These are phyloP conservation scores for Lerista edwardsae DNA, from an alignment of 2,797 vertebrate genomes.

Conservation along the genomic window DNA sequence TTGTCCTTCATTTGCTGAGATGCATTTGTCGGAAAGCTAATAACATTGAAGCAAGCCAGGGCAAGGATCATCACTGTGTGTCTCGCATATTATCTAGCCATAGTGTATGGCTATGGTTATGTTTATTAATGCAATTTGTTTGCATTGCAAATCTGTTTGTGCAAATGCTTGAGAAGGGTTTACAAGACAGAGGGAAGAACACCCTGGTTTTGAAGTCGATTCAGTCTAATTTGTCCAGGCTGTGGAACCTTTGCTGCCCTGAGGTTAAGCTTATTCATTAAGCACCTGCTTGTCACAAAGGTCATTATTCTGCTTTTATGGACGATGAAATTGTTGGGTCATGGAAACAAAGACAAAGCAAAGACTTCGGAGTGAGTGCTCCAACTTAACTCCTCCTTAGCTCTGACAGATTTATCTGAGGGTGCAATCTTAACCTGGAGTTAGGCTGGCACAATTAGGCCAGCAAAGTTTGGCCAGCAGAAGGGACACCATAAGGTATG, in stretches of 20 bases:
- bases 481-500: no score
- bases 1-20: slow-evolving; percentile 20
- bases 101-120: background rate
- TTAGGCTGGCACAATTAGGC: no score
- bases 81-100: slow-evolving; percentile 5
- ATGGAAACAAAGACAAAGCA: background rate
- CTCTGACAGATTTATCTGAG: background rate
- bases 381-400: background rate
- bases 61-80: background rate
- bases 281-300: slow-evolving; percentile 5
- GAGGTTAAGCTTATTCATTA: slow-evolving; percentile 1
- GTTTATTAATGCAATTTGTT: slow-evolving; percentile 12
- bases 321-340: background rate
- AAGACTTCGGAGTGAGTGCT: background rate
- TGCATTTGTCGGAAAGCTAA: slow-evolving; percentile 33
- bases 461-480: no score
- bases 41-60: slow-evolving; percentile 9
- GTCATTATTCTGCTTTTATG: background rate
- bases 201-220: background rate
- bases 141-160: slow-evolving; percentile 10
- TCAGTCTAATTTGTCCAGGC: background rate
- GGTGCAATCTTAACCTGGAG: no score
- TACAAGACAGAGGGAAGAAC: background rate
- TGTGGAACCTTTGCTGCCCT: background rate
- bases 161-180: background rate